These are phyloP conservation scores for Odiellus spinosus DNA, from an alignment of 2,888 invertebrate species.

Conservation along the genomic window DNA sequence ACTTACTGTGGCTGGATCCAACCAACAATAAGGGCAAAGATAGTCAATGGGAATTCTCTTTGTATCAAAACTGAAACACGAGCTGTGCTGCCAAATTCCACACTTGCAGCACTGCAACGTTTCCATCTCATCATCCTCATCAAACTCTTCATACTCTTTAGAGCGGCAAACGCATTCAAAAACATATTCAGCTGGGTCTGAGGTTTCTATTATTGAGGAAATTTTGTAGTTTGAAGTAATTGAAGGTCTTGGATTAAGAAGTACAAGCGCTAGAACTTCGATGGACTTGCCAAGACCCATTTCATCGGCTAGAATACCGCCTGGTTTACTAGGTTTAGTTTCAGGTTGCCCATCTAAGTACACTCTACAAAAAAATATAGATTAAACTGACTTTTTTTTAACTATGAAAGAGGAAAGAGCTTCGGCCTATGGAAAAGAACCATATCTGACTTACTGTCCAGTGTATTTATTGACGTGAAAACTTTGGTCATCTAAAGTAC, in stretches of 20 bases:
- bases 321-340: constrained; percentile 32
- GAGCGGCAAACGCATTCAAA: constrained; percentile 36
- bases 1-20: constrained; percentile 25
- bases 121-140: not conserved
- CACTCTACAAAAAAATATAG: too few relatives aligned
- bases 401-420: too few relatives aligned
- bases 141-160: constrained; percentile 13
- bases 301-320: constrained; percentile 61
- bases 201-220: not conserved
- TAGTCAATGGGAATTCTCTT: constrained; percentile 32
- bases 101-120: constrained; percentile 41
- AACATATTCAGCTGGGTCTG: constrained; percentile 1
- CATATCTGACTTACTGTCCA: too few relatives aligned
- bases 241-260: constrained; percentile 36
- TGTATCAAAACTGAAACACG: constrained; percentile 41
- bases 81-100: constrained; percentile 42
- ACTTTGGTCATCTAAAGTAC: too few relatives aligned
- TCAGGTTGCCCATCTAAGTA: constrained; percentile 22
- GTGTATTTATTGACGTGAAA: too few relatives aligned
- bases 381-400: too few relatives aligned
- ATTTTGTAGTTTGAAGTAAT: not conserved
- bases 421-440: too few relatives aligned
- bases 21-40: constrained; percentile 51
- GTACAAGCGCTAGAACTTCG: constrained; percentile 49
- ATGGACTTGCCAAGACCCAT: constrained; percentile 70